phyloP scores from a whole-genome alignment of 2,113 vertebrate species.

The Zosterops japonicus region DNA sequence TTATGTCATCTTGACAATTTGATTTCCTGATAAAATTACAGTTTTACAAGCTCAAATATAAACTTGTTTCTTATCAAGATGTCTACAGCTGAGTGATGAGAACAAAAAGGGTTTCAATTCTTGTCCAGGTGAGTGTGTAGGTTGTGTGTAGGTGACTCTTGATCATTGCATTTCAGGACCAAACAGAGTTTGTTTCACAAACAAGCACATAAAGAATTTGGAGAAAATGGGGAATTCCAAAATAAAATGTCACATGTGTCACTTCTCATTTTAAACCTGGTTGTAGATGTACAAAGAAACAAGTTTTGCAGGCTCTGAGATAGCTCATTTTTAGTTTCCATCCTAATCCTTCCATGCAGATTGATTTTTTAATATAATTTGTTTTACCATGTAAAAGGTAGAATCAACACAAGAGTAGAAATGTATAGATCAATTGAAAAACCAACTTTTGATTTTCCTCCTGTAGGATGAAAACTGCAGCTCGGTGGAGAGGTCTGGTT shows the following conservation, averaged over 20 bases:
- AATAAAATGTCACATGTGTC: background rate
- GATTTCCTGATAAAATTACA: background rate
- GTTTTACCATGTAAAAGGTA: background rate
- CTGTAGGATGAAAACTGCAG: background rate
- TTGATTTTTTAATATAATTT: rapidly evolving
- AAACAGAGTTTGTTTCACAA: background rate
- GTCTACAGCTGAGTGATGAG: background rate
- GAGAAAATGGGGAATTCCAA: background rate
- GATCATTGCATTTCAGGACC: background rate
- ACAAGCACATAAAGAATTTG: background rate
- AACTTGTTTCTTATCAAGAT: background rate
- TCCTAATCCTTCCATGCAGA: background rate
- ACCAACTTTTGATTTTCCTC: background rate
- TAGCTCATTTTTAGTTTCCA: background rate
- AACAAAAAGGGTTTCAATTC: background rate
- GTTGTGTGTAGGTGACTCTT: background rate
- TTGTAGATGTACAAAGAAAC: background rate
- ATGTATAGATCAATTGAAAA: background rate
- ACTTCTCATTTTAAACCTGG: background rate
- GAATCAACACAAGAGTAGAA: background rate
- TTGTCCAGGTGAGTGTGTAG: background rate
- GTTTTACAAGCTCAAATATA: background rate
- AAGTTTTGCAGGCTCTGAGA: background rate
- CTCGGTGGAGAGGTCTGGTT: background rate
- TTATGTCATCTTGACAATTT: background rate